Evolutionary conservation across 1,140 invertebrate species (phyloP), one percentile per base, ranked within the genome.

Genomic region (Anoplophora glabripennis): DNA sequence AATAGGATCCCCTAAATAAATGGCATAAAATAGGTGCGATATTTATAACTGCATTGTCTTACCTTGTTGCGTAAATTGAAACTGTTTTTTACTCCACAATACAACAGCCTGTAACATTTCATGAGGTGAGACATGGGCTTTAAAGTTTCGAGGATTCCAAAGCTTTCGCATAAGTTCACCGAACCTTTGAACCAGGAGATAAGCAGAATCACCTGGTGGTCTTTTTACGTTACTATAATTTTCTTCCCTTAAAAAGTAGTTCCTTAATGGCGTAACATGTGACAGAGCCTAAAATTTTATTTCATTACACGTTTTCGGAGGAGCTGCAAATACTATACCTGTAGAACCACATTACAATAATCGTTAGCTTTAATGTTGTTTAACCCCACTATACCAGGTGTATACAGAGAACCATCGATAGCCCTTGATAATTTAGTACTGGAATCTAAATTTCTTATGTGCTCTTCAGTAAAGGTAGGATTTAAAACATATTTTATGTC

Each of bases 291-390:
- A 73, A 62, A 71, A 28, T 28, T 3, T 28, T 28, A 28, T 28
- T 3, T 28, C 5, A 28, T 28, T 28, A 28, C 21, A 28, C 21
- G 5, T 28, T 28, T 3, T 28, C 21, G 21, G 21, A 3, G 5
- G 21, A 28, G 5, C 5, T 28, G 5, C 21, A 28, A 28, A 28
- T 28, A 28, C 5, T 28, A 28, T 75, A 94, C 93, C 81, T 97
- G 95, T 45, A 99, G 79, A 60, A 99, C 90, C 53, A 99, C 97
- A 81, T 99, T 99, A 69, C 96, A 99, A 73, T 99, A 99, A 78
- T 99, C 97, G 81, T 98, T 98, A 1, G 93, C 93, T 79, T 99
- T 99, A 61, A 99, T 99, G 77, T 99, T 99, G 75, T 99, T 99
- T 15, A 99, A 80, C 1, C 98, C 98, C 28, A 94, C 90, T 73